Evolutionary conservation across 2,113 vertebrate species (phyloP), one percentile per base, ranked within the genome.

Genomic region (Xerus inauris): DNA sequence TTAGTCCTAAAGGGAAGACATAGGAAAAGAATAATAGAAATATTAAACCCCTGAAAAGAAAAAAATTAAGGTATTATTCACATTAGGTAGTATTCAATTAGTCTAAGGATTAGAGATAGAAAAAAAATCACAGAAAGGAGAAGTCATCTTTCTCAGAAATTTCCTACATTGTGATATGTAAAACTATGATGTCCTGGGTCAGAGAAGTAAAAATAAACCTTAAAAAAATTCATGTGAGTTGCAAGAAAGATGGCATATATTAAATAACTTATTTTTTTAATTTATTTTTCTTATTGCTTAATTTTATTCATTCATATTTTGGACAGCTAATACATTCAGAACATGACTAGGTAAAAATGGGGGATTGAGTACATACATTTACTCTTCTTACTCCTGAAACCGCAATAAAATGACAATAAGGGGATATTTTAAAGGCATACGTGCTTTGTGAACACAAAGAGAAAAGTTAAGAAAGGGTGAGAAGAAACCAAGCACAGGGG

Each of bases 1-100:
- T 51, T 51, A 51, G 49, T 51, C 49, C 14, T 51, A 51, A 51
- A 51, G 49, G 49, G 49, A 51, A 72, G 42, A 87, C 24, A 72
- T 47, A 82, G 59, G 47, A 84, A 93, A 85, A 93, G 49, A 97
- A 90, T 64, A 91, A 89, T 73, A 80, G 73, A 47, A 89, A 79
- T 62, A 73, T 81, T 89, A 88, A 75, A 82, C 4, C 17, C 75
- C 32, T 57, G 32, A 90, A 75, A 73, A 86, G 47, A 38, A 83
- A 65, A 96, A 92, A 76, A 95, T 93, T 84, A 67, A 90, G 49
- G 32, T 89, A 3, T 67, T 75, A 62, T 28, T 20, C 57, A 65
- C 30, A n/a, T 54, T 67, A 92, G 64, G 49, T 69, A 72, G 49
- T 51, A 51, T 54, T 54, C 57, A 92, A 65, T 94, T 67, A 47